Evolutionary conservation across 2,888 invertebrate genomes (phyloP).

Genomic region (Amphipyra tragopoginis): DNA sequence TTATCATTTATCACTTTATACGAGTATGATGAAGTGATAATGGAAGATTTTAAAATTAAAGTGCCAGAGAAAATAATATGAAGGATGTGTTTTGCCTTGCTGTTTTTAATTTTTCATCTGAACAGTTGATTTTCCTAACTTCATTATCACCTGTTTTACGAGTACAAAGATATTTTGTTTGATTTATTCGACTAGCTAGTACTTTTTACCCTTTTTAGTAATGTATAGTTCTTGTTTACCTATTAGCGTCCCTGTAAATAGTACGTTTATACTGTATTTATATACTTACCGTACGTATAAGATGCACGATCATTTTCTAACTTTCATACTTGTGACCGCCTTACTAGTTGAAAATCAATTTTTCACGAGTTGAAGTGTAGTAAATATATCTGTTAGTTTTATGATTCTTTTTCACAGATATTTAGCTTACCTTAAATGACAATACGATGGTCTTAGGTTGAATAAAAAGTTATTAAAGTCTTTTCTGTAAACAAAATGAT

Average conservation of each 20-base stretch:
- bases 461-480: no score
- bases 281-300: conserved; percentile 54
- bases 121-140: conserved; percentile 30
- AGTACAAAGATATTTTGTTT: conserved; percentile 68
- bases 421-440: no score
- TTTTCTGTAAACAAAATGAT: no score
- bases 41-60: no score
- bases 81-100: background rate
- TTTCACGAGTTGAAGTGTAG: conserved; percentile 9
- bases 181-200: conserved; percentile 40
- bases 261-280: conserved; percentile 67
- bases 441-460: no score
- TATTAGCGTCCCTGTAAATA: conserved; percentile 67
- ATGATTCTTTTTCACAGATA: background rate
- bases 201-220: conserved; percentile 29
- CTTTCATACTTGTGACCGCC: conserved; percentile 24
- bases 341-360: conserved; percentile 1
- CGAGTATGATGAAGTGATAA: no score
- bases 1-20: no score
- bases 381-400: conserved; percentile 2
- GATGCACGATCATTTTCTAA: conserved; percentile 44
- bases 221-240: conserved; percentile 48
- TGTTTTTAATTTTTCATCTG: conserved; percentile 36
- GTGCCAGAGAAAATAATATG: no score
- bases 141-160: conserved; percentile 65